phyloP scores from a whole-genome alignment of 37 sponge, comb jelly and placozoan species.

The Tethya wilhelma region DNA sequence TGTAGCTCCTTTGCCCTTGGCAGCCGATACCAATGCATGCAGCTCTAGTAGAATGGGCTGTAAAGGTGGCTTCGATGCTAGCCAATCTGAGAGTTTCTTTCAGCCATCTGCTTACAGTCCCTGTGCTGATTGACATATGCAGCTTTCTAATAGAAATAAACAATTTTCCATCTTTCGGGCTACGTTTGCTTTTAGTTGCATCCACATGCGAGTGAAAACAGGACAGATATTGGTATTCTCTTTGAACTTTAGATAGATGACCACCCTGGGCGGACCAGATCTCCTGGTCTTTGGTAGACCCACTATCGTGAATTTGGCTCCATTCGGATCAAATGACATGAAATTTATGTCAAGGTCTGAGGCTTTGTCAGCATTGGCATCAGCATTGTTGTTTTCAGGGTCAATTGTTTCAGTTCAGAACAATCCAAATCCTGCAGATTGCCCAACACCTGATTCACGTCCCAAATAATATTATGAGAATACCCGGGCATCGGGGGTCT shows the following conservation, averaged over 20 bases:
- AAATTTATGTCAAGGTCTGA: constrained; percentile 22
- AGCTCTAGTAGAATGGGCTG: constrained; percentile 21
- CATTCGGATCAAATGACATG: neutral
- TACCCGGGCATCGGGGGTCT: constrained; percentile 24
- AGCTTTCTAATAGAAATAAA: neutral
- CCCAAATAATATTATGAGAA: constrained; percentile 1
- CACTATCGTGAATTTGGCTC: constrained; percentile 14
- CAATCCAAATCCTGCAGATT: neutral
- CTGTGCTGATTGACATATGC: neutral
- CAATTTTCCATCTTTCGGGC: neutral
- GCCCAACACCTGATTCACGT: neutral
- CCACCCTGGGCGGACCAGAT: constrained; percentile 7
- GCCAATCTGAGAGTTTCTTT: neutral
- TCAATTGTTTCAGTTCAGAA: neutral
- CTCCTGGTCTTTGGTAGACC: constrained; percentile 33
- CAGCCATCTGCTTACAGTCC: constrained; percentile 12
- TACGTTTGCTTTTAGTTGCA: neutral
- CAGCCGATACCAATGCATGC: constrained; percentile 1
- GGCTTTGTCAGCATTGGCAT: constrained; percentile 30
- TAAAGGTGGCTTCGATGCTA: neutral
- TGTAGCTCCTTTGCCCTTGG: constrained; percentile 5
- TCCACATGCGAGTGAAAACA: constrained; percentile 7
- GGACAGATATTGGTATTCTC: constrained; percentile 22
- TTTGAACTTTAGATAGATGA: neutral
- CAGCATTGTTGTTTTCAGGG: constrained; percentile 1